These are phyloP conservation scores for Halictus rubicundus DNA, from an alignment of 1,140 invertebrate species.

Conservation along the genomic window DNA sequence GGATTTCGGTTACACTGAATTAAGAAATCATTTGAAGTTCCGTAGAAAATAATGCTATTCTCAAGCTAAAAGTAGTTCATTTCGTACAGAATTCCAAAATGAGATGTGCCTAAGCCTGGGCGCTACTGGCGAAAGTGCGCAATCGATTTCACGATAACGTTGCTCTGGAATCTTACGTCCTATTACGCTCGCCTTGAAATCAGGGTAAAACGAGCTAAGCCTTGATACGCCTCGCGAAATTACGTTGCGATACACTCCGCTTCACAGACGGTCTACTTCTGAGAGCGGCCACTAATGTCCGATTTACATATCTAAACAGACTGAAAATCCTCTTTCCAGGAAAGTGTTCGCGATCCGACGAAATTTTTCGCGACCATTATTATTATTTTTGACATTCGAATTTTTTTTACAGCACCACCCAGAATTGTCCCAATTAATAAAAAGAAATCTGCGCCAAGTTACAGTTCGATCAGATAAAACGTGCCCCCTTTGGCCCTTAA, in stretches of 20 bases:
- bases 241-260: constrained; percentile 62
- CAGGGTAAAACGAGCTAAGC: neutral
- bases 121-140: constrained; percentile 7
- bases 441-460: too few species aligned
- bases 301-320: constrained; percentile 55
- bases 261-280: constrained; percentile 61
- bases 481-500: too few species aligned
- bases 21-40: too few species aligned
- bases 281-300: constrained; percentile 5
- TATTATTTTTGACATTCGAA: too few species aligned
- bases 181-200: constrained; percentile 25
- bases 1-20: too few species aligned
- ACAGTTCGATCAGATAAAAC: too few species aligned
- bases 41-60: too few species aligned
- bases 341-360: neutral
- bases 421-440: too few species aligned
- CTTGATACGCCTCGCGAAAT: constrained; percentile 31
- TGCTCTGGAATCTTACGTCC: neutral
- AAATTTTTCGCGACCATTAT: too few species aligned
- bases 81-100: too few species aligned
- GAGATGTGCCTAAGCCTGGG: neutral
- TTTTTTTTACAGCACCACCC: too few species aligned
- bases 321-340: neutral
- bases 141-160: constrained; percentile 13
- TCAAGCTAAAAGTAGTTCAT: too few species aligned